These are phyloP conservation scores for Moxostoma hubbsi DNA, from an alignment of 2,797 vertebrate genomes.

Conservation along the genomic window DNA sequence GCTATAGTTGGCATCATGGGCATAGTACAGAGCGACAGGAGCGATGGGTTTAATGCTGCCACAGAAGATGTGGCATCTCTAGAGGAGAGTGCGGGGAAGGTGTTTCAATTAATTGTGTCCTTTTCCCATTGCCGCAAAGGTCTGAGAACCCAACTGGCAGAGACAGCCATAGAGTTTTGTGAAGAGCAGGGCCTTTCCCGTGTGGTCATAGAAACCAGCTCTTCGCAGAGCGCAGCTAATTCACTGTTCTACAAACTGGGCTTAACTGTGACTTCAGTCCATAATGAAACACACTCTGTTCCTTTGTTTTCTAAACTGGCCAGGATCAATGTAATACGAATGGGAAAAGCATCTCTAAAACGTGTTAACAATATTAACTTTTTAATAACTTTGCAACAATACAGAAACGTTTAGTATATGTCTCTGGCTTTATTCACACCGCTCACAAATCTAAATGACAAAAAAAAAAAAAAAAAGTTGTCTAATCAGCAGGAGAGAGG, in stretches of 20 bases:
- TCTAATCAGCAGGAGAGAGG: no score
- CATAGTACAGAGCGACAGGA: conserved; percentile 37
- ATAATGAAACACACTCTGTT: conserved; percentile 63
- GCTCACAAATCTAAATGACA: no score
- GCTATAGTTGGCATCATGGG: conserved; percentile 58
- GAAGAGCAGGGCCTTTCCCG: conserved; percentile 64
- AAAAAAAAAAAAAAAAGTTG: no score
- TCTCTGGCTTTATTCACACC: no score
- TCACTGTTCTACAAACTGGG: conserved; percentile 65
- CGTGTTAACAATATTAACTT: background rate
- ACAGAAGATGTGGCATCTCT: conserved; percentile 36
- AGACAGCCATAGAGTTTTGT: conserved; percentile 71
- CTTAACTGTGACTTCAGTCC: conserved; percentile 67
- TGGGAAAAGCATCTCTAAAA: conserved; percentile 73
- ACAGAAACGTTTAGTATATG: background rate
- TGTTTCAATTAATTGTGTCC: conserved; percentile 65
- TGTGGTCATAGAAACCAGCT: conserved; percentile 66
- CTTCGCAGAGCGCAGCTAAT: conserved; percentile 64
- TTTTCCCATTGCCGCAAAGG: conserved; percentile 61
- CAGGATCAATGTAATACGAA: conserved; percentile 66
- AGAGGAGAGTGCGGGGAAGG: conserved; percentile 62
- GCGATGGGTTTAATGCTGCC: conserved; percentile 60
- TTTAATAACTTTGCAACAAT: background rate
- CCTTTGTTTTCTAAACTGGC: conserved; percentile 69
- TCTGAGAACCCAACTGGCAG: conserved; percentile 63